Evolutionary conservation across 2,113 vertebrate species (phyloP).

Genomic region (Colinus virginianus): DNA sequence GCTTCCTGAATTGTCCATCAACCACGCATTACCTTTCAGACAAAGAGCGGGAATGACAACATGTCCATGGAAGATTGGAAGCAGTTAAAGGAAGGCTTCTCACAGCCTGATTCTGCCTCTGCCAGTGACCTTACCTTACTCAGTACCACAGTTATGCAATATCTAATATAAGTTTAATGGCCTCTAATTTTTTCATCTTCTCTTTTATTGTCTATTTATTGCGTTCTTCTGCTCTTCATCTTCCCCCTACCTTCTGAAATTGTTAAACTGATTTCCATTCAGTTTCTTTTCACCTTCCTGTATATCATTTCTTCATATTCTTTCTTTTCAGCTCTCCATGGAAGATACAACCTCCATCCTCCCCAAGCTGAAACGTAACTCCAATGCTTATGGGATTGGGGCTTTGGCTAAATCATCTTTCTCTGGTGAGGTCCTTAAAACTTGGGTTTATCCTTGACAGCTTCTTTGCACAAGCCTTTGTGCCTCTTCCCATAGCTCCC

Average conservation of each 20-base stretch:
- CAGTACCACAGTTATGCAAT: neutral
- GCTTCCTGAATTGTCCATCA: neutral
- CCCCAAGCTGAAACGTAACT: constrained; percentile 94
- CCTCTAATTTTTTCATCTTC: neutral
- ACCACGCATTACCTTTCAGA: neutral
- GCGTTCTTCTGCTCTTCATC: constrained; percentile 56
- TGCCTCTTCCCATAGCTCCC: neutral
- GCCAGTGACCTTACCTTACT: neutral
- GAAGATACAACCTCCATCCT: constrained; percentile 99
- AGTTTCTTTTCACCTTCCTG: constrained; percentile 56
- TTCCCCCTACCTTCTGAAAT: neutral
- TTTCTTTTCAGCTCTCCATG: constrained; percentile 93
- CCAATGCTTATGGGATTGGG: constrained; percentile 96
- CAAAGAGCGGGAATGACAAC: neutral
- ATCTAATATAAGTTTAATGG: neutral
- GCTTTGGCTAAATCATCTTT: constrained; percentile 99
- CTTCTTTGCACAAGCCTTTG: constrained; percentile 7
- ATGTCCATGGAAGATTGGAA: neutral
- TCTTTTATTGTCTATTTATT: neutral
- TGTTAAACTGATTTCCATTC: constrained; percentile 28
- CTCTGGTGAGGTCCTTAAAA: constrained; percentile 87
- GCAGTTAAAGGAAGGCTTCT: neutral
- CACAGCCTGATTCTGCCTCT: neutral
- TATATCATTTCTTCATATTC: constrained; percentile 70
- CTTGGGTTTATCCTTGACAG: neutral